Conservation (phyloP, 2,888 invertebrate genomes). For the Machimus rusticus region DNA sequence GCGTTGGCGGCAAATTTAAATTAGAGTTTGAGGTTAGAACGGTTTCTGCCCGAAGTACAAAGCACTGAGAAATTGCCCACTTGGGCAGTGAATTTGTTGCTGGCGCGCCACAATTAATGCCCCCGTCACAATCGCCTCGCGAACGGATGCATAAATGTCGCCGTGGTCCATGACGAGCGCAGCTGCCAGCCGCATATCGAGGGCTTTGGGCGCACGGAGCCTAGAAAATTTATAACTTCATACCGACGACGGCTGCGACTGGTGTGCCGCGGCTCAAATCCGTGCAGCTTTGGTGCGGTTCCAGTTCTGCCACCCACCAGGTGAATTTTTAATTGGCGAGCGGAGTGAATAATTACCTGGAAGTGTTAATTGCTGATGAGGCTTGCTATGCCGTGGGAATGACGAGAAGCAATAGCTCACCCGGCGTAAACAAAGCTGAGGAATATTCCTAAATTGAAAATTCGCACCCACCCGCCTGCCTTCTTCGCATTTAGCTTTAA, state of each 20-base stretch:
- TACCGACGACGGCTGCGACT: not conserved
- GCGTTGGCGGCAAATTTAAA: slow-evolving; percentile 40
- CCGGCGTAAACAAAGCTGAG: not conserved
- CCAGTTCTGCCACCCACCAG: not conserved
- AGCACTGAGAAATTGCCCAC: not conserved
- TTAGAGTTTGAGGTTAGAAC: slow-evolving; percentile 28
- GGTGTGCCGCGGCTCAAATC: not conserved
- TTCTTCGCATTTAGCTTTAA: not conserved
- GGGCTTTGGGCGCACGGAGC: not conserved
- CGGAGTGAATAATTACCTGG: not conserved
- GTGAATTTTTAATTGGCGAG: not conserved
- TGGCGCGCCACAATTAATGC: slow-evolving; percentile 11
- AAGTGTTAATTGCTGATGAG: not conserved
- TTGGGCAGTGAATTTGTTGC: slow-evolving; percentile 17
- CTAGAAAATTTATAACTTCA: not conserved
- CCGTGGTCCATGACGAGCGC: not conserved
- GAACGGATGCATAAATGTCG: slow-evolving; percentile 1
- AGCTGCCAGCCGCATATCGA: not conserved
- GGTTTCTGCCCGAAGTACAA: not conserved
- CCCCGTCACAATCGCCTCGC: not conserved
- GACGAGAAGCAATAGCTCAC: not conserved
- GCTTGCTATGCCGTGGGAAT: not conserved
- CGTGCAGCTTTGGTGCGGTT: not conserved
- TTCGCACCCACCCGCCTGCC: not conserved
- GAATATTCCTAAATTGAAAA: not conserved